Base-by-base conservation (phyloP, 2,797 vertebrate genomes). In the Poeciliopsis paucimaculata region DNA sequence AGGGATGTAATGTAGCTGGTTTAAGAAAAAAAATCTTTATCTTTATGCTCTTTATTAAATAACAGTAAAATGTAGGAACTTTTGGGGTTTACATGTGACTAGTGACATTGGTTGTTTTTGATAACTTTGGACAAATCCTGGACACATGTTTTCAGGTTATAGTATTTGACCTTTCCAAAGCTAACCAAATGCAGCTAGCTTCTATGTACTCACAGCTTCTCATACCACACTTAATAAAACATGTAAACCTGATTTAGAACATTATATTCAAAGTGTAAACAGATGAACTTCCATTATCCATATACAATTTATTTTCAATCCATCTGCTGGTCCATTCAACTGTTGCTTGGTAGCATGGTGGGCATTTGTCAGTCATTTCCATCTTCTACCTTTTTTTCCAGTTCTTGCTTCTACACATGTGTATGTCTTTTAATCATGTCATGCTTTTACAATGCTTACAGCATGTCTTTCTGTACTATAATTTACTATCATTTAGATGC, bases 341-440 rank as follows among this genome's bases (percentile, higher is more conserved):
- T 82, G 51, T 72, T 53, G 47, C 72, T 55, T 41, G 47, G 31
- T 55, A 8, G 47, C 72, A 74, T 74, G 72, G 3, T 71, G 46
- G 0, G n/a, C 3, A 28, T 71, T 1, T n/a, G n/a, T 53, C 20
- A 20, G 9, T 36, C 45, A 39, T 74, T 55, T 74, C 26, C 73
- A 74, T 72, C 72, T 66, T 41, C 23, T 78, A 86, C 39, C 12
- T 80, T 43, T 28, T 46, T 28, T 28, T 46, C 36, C 66, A 43
- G 11, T 28, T 86, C 53, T 79, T 81, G 81, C 70, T 76, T 87
- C 70, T 70, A 78, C 82, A 78, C 82, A 82, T 83, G 77, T 91
- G 93, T 91, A 90, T 86, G 91, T 77, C 57, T 45, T 46, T 82
- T 72, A 78, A 68, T 86, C 76, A 87, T 64, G 64, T 81, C 78